These are phyloP conservation scores for Tragelaphus oryx DNA, from an alignment of 2,797 vertebrate species.

Conservation along the genomic window DNA sequence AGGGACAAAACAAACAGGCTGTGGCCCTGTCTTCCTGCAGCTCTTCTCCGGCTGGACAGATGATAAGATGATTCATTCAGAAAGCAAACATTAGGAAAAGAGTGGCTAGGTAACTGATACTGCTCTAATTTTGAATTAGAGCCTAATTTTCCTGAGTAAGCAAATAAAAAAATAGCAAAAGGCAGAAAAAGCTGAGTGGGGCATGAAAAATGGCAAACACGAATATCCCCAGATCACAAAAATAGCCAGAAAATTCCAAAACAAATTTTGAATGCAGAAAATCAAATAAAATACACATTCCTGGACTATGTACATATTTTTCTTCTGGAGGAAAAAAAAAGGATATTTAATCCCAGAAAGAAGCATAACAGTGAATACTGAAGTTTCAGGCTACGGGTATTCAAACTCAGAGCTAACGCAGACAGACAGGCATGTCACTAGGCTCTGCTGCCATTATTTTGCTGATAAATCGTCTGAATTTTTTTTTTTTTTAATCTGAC, in stretches of 20 bases:
- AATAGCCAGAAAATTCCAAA: not conserved
- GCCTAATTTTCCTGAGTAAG: not conserved
- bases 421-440: not conserved
- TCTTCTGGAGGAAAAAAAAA: not conserved
- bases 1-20: rapidly evolving
- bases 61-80: rapidly evolving
- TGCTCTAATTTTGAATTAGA: not conserved
- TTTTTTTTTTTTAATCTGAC: not conserved
- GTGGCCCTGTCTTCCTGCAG: not conserved
- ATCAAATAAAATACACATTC: not conserved
- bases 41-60: too few relatives aligned
- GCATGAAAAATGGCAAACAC: rapidly evolving
- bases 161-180: not conserved
- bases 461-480: not conserved
- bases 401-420: not conserved
- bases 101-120: rapidly evolving
- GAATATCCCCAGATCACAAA: not conserved
- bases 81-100: not conserved
- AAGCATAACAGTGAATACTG: not conserved
- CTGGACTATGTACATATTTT: not conserved
- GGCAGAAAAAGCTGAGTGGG: not conserved
- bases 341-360: not conserved
- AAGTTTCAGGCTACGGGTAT: not conserved
- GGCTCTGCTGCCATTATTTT: not conserved
- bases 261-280: not conserved